Evolutionary conservation across 2,888 invertebrate genomes (phyloP).

Genomic region (Ophonus ardosiacus): DNA sequence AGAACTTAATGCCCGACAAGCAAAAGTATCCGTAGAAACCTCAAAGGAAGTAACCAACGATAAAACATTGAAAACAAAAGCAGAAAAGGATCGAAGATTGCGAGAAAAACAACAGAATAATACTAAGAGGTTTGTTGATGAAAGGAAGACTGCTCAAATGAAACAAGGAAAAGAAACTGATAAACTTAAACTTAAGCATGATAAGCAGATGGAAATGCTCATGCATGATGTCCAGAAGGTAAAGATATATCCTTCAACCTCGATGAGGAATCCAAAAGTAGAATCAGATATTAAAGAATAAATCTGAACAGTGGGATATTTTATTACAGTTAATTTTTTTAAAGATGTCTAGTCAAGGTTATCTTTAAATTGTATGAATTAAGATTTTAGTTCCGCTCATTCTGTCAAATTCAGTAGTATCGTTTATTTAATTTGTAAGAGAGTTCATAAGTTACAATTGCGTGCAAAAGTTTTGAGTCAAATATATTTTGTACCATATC

Average conservation of each 20-base stretch:
- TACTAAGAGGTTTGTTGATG: slow-evolving; percentile 98
- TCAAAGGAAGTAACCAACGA: slow-evolving; percentile 97
- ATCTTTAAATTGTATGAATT: too few relatives aligned
- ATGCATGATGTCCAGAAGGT: slow-evolving; percentile 92
- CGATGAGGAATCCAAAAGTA: not conserved
- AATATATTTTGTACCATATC: too few relatives aligned
- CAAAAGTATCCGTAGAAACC: slow-evolving; percentile 97
- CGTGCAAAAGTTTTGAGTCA: too few relatives aligned
- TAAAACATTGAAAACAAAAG: slow-evolving; percentile 96
- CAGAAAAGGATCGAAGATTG: slow-evolving; percentile 95
- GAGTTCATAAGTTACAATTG: too few relatives aligned
- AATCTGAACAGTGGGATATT: too few relatives aligned
- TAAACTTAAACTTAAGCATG: slow-evolving; percentile 93
- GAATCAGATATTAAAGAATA: not conserved
- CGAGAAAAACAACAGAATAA: slow-evolving; percentile 98
- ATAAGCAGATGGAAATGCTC: slow-evolving; percentile 93
- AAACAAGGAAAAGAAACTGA: slow-evolving; percentile 95
- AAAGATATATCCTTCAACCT: slow-evolving; percentile 70
- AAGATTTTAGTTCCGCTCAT: too few relatives aligned
- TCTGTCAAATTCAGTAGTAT: too few relatives aligned
- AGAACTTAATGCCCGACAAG: slow-evolving; percentile 96
- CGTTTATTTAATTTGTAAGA: too few relatives aligned
- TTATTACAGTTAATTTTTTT: too few relatives aligned
- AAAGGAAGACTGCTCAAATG: slow-evolving; percentile 91
- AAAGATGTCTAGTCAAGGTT: too few relatives aligned